phyloP scores from a whole-genome alignment of 2,888 invertebrate genomes.

The Junonia oenone region DNA sequence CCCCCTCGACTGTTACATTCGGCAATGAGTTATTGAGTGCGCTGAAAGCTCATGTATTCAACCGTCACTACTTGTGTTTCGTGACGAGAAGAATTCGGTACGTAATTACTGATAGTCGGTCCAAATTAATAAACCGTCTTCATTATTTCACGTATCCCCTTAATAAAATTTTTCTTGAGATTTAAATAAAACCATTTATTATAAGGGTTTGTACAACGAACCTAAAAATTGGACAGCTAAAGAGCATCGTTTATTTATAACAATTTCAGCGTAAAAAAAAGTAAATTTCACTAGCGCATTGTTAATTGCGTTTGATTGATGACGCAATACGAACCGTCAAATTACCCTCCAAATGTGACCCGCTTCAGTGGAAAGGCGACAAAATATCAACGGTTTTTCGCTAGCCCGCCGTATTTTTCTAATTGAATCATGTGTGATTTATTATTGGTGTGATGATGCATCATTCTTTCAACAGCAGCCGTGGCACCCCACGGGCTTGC shows the following conservation, averaged over 20 bases:
- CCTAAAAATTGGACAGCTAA: too few relatives aligned
- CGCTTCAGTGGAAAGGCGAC: conserved; percentile 51
- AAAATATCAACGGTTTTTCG: conserved; percentile 57
- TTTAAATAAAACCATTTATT: neutral
- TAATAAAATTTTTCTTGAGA: neutral
- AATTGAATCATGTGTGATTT: conserved; percentile 79
- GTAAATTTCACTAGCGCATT: conserved; percentile 33
- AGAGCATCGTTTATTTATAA: neutral
- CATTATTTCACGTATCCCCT: neutral
- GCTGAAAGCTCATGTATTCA: conserved; percentile 64
- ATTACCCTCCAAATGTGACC: conserved; percentile 62
- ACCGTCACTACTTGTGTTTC: conserved; percentile 35
- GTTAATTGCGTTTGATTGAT: conserved; percentile 71
- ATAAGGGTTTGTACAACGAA: neutral
- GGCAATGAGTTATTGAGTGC: conserved; percentile 77
- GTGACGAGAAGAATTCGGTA: conserved; percentile 23
- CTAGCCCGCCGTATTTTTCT: conserved; percentile 68
- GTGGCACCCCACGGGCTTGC: conserved; percentile 67
- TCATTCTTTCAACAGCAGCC: conserved; percentile 78
- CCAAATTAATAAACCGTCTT: conserved; percentile 8
- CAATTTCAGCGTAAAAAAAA: conserved; percentile 8
- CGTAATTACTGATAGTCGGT: conserved; percentile 20
- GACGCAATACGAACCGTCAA: conserved; percentile 68
- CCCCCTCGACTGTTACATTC: conserved; percentile 54
- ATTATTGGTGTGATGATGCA: conserved; percentile 79